phyloP scores from a whole-genome alignment of 2,888 invertebrate species.

The Mesorhabditis sp. region DNA sequence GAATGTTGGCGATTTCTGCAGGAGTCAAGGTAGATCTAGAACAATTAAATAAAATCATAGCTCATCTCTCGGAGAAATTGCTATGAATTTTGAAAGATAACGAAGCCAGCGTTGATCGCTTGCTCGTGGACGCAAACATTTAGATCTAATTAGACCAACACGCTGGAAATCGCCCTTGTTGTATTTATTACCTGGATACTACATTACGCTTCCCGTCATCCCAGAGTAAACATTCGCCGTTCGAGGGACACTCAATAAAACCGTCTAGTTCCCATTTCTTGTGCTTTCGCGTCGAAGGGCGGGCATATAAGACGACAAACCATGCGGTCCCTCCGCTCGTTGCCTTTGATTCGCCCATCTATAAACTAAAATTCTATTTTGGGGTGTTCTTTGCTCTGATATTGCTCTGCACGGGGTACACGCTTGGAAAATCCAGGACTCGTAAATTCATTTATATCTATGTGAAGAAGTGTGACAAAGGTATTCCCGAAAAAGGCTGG shows the following conservation, averaged over 20 bases:
- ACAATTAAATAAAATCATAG: not conserved
- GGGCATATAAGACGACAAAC: conserved; percentile 37
- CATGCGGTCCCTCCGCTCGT: conserved; percentile 14
- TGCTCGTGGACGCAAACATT: no score
- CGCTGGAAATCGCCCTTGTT: no score
- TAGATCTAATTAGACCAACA: no score
- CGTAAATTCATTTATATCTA: no score
- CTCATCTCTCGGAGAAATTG: not conserved
- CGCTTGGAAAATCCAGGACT: no score
- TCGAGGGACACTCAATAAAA: conserved; percentile 22
- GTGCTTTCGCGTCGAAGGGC: conserved; percentile 35
- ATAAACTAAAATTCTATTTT: no score
- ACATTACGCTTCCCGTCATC: conserved; percentile 23
- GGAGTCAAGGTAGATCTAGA: not conserved
- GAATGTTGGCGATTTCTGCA: not conserved
- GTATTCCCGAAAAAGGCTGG: no score
- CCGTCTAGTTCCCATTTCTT: conserved; percentile 48
- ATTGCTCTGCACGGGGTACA: no score
- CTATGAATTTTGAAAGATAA: not conserved
- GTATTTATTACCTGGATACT: conserved; percentile 19
- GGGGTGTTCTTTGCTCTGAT: no score
- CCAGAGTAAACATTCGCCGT: conserved; percentile 20
- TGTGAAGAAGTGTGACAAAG: no score
- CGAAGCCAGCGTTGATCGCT: no score
- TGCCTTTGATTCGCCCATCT: no score